These are phyloP conservation scores for Pelvicachromis taeniatus DNA, from an alignment of 2,113 vertebrate species.

Conservation along the genomic window DNA sequence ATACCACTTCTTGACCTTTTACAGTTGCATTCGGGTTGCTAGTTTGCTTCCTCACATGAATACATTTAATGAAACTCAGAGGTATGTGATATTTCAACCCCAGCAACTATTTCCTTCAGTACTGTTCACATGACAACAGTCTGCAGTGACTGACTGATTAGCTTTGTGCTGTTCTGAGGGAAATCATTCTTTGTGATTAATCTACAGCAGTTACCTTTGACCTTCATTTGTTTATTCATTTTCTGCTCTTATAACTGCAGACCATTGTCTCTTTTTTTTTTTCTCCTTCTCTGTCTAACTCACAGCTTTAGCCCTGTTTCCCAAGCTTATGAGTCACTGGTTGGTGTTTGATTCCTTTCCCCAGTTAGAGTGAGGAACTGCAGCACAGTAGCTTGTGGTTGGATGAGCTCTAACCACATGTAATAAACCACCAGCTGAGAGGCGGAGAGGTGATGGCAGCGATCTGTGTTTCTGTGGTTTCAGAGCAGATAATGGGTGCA, in stretches of 20 bases:
- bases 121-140: not conserved
- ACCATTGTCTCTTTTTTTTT: rapidly evolving
- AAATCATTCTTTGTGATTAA: not conserved
- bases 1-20: not conserved
- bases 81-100: not conserved
- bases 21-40: not conserved
- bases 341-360: not conserved
- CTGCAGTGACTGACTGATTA: not conserved
- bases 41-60: not conserved
- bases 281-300: not conserved
- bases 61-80: not conserved
- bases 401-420: slow-evolving; percentile 1
- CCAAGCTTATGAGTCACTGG: not conserved
- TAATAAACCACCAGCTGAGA: slow-evolving; percentile 1
- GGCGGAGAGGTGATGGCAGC: not conserved
- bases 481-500: not conserved
- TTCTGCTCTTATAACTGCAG: not conserved
- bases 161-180: not conserved
- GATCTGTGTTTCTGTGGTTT: not conserved
- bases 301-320: not conserved
- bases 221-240: not conserved
- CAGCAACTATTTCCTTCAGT: not conserved
- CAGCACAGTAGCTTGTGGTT: not conserved
- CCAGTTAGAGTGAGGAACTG: not conserved
- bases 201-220: not conserved